Evolutionary conservation across 30 jellyfish, hydroid and myxozoan genomes (phyloP).

Genomic region (Sanderia malayensis): DNA sequence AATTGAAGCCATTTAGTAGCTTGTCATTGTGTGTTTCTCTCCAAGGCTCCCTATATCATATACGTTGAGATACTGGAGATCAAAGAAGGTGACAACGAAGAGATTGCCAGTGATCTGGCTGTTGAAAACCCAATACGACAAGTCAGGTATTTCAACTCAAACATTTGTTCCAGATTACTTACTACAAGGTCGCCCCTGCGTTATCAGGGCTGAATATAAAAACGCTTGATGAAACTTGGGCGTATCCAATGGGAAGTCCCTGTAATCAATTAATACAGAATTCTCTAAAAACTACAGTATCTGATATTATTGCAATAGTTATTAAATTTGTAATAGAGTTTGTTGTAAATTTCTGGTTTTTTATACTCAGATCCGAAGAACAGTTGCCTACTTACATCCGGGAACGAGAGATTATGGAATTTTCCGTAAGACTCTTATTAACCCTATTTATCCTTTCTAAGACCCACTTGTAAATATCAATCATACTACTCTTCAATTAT

Average conservation of each 20-base stretch:
- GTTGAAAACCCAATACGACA: conserved; percentile 67
- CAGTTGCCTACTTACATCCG: conserved; percentile 62
- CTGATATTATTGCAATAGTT: no score
- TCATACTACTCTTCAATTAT: no score
- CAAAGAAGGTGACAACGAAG: conserved; percentile 45
- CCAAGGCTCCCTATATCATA: conserved; percentile 98
- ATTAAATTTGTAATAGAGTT: no score
- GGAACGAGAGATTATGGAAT: conserved; percentile 33
- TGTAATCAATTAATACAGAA: no score
- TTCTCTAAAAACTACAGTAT: no score
- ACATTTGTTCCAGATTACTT: no score
- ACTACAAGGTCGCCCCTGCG: no score
- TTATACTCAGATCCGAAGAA: conserved; percentile 60
- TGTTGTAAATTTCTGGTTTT: not conserved
- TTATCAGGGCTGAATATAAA: no score
- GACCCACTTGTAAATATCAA: conserved; percentile 3
- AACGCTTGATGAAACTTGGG: no score
- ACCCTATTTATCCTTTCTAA: conserved; percentile 22
- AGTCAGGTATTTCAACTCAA: conserved; percentile 73
- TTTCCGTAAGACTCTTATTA: not conserved
- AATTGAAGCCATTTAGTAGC: no score
- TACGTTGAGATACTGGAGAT: conserved; percentile 83
- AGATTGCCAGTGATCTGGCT: not conserved
- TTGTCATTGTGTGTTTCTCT: no score
- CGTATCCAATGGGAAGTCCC: no score